phyloP scores from a whole-genome alignment of 92 coral and sea anemone species.

The Muricea muricata region DNA sequence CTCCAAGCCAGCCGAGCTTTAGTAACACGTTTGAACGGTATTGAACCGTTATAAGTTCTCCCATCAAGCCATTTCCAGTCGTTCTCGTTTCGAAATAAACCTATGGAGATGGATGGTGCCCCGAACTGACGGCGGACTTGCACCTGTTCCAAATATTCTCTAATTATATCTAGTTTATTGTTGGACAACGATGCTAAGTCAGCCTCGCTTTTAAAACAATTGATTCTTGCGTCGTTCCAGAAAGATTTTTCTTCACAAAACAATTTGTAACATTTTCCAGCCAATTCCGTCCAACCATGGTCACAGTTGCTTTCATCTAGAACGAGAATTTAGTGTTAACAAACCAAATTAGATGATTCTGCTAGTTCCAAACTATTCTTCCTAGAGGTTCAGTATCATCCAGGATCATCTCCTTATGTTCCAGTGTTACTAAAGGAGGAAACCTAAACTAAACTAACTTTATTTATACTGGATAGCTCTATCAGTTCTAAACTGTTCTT shows the following conservation, averaged over 20 bases:
- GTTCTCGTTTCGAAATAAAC: neutral
- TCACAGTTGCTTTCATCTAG: constrained; percentile 18
- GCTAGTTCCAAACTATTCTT: no score
- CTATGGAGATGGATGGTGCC: neutral
- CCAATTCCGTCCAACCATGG: constrained; percentile 27
- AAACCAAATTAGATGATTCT: no score
- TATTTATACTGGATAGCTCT: neutral
- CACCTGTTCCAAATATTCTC: constrained; percentile 23
- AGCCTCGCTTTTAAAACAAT: constrained; percentile 19
- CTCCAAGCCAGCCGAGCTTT: constrained; percentile 21
- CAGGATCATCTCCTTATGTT: no score
- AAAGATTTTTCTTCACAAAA: neutral
- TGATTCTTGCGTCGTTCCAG: constrained; percentile 12
- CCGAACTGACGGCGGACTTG: neutral
- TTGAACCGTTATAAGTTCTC: neutral
- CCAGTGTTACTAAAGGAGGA: no score
- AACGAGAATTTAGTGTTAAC: neutral
- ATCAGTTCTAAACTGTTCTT: neutral
- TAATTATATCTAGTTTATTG: neutral
- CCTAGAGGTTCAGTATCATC: no score
- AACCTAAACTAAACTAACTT: neutral
- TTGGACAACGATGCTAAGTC: constrained; percentile 6
- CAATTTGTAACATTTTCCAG: constrained; percentile 16
- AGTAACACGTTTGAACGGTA: neutral
- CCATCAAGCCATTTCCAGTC: constrained; percentile 37